A percentile compares a stretch with the other conserved stretches of the same genome.
Evolutionary conservation across 2,797 vertebrate genomes (phyloP).

Genomic region (Dallia pectoralis): DNA sequence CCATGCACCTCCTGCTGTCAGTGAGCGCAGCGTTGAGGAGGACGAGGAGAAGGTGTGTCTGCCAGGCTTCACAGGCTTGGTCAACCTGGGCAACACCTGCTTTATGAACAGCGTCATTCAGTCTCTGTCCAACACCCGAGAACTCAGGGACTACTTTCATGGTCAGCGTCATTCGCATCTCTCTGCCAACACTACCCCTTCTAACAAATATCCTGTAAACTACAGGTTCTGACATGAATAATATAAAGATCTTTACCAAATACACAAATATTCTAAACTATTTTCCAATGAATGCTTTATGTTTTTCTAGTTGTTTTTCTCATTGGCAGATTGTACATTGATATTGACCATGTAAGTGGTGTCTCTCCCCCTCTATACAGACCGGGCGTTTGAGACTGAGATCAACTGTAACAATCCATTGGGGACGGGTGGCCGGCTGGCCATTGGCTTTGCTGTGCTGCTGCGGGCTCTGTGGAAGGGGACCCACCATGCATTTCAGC

Average conservation of each 20-base stretch:
- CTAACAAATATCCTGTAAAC: no score
- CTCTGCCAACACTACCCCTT: background rate
- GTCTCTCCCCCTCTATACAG: slow-evolving; percentile 61
- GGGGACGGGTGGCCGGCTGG: slow-evolving; percentile 91
- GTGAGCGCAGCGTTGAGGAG: slow-evolving; percentile 85
- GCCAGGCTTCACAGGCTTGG: slow-evolving; percentile 94
- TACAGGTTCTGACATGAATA: no score
- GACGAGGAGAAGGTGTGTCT: slow-evolving; percentile 96
- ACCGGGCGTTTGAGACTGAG: slow-evolving; percentile 92
- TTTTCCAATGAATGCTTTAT: no score
- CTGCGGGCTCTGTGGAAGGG: slow-evolving; percentile 96
- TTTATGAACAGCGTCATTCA: slow-evolving; percentile 99
- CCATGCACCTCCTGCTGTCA: slow-evolving; percentile 79
- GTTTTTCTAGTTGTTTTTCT: no score
- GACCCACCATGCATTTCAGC: slow-evolving; percentile 96
- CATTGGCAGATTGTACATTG: background rate
- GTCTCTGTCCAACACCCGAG: slow-evolving; percentile 95
- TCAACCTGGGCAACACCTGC: slow-evolving; percentile 98
- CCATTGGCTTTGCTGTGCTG: slow-evolving; percentile 93
- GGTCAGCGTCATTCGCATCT: slow-evolving; percentile 70
- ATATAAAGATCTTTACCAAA: no score
- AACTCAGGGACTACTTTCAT: slow-evolving; percentile 96
- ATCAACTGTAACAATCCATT: slow-evolving; percentile 96
- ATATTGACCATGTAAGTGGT: background rate
- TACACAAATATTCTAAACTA: no score